Percentiles rank a stretch among this genome's conserved stretches.
Evolutionary conservation across 2,797 vertebrate species (phyloP).

Genomic region (Tauraco hartlaubi): DNA sequence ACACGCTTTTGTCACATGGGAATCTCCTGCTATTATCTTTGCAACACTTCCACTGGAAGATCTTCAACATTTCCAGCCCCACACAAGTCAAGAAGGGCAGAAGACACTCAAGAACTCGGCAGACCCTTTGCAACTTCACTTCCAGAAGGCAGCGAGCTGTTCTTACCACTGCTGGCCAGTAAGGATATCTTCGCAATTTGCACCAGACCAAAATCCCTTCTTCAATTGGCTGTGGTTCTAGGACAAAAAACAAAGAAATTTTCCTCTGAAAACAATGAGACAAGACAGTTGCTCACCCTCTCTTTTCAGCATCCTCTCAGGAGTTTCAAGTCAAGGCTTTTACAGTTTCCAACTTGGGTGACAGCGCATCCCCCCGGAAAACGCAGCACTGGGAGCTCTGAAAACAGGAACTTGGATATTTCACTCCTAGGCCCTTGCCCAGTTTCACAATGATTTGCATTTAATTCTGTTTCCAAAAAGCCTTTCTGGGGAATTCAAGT

Average conservation of each 20-base stretch:
- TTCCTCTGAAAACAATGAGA: neutral
- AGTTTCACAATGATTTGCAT: neutral
- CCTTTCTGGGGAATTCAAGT: neutral
- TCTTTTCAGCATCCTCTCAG: neutral
- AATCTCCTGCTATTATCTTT: neutral
- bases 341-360: neutral
- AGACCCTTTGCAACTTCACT: neutral
- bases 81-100: neutral
- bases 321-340: neutral
- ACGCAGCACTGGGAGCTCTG: rapidly evolving
- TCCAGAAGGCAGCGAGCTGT: neutral
- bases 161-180: slow-evolving; percentile 94
- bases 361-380: neutral
- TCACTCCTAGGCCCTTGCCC: neutral
- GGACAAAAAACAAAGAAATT: neutral
- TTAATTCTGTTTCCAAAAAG: neutral
- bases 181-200: slow-evolving; percentile 88
- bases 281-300: neutral
- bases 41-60: neutral
- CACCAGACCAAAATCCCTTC: slow-evolving; percentile 91
- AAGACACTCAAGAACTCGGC: neutral
- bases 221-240: slow-evolving; percentile 84
- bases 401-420: rapidly evolving
- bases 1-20: rapidly evolving
- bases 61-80: neutral